A percentile compares a stretch with the other conserved stretches of the same genome.
Evolutionary conservation across 2,113 vertebrate species (phyloP).

Genomic region (Hymenochirus boettgeri): DNA sequence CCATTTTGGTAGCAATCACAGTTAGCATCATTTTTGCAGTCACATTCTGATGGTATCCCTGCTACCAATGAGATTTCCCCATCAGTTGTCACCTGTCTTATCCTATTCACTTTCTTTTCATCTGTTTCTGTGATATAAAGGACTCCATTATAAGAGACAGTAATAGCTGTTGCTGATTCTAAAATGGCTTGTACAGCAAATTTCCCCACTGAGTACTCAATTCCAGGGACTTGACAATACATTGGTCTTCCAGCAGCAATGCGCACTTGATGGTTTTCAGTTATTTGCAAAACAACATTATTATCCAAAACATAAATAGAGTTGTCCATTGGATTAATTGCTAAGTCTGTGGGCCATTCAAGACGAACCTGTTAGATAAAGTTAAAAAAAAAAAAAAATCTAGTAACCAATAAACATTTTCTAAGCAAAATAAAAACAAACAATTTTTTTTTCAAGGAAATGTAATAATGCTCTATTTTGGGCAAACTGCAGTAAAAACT

Average conservation of each 20-base stretch:
- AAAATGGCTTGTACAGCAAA: conserved; percentile 82
- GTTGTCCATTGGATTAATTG: conserved; percentile 96
- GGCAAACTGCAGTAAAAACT: too few species aligned
- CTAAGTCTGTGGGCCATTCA: conserved; percentile 94
- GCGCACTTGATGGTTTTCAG: conserved; percentile 88
- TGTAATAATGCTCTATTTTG: too few species aligned
- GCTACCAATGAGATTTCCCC: conserved; percentile 92
- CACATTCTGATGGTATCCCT: conserved; percentile 85
- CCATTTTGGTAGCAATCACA: conserved; percentile 95
- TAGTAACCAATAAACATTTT: too few species aligned
- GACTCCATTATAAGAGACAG: conserved; percentile 84
- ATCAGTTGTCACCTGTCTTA: conserved; percentile 87
- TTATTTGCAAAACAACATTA: conserved; percentile 92
- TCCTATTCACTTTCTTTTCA: conserved; percentile 90
- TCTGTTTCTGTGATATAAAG: conserved; percentile 92
- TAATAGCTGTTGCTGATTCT: conserved; percentile 84
- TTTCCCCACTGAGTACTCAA: conserved; percentile 75
- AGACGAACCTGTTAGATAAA: conserved; percentile 77
- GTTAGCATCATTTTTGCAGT: conserved; percentile 95
- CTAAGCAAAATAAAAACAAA: too few species aligned
- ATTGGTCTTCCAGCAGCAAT: conserved; percentile 86
- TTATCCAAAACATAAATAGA: conserved; percentile 93
- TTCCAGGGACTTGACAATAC: conserved; percentile 83
- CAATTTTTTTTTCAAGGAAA: too few species aligned
- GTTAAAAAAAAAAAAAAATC: neutral